Percentiles rank a stretch among this genome's conserved stretches.
phyloP scores from a whole-genome alignment of 1,140 invertebrate genomes.

The Conus ventricosus region DNA sequence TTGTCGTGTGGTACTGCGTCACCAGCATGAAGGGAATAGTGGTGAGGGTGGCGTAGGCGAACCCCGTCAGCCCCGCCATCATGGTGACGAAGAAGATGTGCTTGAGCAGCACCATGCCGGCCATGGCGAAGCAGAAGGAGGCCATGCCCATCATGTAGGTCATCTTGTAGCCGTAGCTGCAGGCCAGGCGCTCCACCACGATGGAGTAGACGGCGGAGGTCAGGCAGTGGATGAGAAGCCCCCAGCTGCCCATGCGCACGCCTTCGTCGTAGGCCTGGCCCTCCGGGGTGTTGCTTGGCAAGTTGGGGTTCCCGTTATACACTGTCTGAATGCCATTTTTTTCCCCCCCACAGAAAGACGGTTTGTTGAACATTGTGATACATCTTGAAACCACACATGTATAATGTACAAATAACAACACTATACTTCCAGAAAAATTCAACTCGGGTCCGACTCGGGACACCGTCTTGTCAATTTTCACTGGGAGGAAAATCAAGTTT shows the following conservation, averaged over 20 bases:
- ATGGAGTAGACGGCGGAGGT: constrained; percentile 74
- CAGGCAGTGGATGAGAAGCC: constrained; percentile 76
- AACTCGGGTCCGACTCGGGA: too few relatives aligned
- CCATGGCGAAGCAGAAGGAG: constrained; percentile 73
- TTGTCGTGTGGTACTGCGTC: constrained; percentile 74
- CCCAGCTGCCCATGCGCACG: constrained; percentile 77
- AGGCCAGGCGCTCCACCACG: constrained; percentile 74
- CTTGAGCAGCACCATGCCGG: constrained; percentile 71
- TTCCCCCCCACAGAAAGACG: not conserved
- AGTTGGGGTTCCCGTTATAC: constrained; percentile 76
- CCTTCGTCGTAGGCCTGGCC: constrained; percentile 75
- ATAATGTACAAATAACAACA: too few relatives aligned
- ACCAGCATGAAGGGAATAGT: constrained; percentile 77
- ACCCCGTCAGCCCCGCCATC: constrained; percentile 75
- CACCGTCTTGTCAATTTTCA: too few relatives aligned
- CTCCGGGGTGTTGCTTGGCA: constrained; percentile 64
- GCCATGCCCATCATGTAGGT: constrained; percentile 73
- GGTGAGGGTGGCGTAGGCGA: constrained; percentile 75
- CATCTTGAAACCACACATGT: too few relatives aligned
- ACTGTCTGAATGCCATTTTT: constrained; percentile 55
- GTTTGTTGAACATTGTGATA: too few relatives aligned
- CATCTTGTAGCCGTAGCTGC: constrained; percentile 67
- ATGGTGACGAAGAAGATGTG: constrained; percentile 72
- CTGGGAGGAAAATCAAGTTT: too few relatives aligned
- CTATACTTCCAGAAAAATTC: too few relatives aligned